A percentile compares a stretch with the other conserved stretches of the same genome.
These are phyloP conservation scores for Cantharis rustica DNA, from an alignment of 2,888 invertebrate species.

Conservation along the genomic window DNA sequence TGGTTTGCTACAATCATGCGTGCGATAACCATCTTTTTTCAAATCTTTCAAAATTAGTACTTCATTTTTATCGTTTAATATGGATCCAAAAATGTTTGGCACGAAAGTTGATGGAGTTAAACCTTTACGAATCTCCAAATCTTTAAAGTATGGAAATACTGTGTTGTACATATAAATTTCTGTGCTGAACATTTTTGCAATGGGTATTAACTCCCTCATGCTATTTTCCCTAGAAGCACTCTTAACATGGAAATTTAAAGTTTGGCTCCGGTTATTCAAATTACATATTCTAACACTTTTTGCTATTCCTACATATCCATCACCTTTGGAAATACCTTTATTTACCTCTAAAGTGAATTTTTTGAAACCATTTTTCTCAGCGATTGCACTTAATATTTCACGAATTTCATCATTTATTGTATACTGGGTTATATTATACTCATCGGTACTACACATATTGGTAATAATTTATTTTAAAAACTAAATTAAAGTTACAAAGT, in stretches of 20 bases:
- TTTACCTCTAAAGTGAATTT: neutral
- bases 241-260: conserved; percentile 14
- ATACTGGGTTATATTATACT: neutral
- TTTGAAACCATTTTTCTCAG: conserved; percentile 5
- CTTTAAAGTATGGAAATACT: too few species aligned
- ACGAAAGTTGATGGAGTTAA: too few species aligned
- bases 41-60: too few species aligned
- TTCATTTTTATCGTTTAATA: too few species aligned
- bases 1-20: too few species aligned
- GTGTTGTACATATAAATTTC: conserved; percentile 35
- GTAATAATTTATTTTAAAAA: too few species aligned
- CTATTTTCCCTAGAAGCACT: neutral
- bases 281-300: neutral
- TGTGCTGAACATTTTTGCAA: conserved; percentile 24
- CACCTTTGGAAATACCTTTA: conserved; percentile 19
- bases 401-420: neutral
- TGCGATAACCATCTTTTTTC: too few species aligned
- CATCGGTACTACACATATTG: neutral
- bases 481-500: neutral
- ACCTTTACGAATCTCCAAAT: too few species aligned
- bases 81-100: too few species aligned
- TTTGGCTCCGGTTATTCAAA: neutral
- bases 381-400: neutral
- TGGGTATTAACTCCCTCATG: conserved; percentile 17
- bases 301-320: conserved; percentile 19